phyloP scores from a whole-genome alignment of 2,113 vertebrate genomes.

The Apodemus sylvaticus region DNA sequence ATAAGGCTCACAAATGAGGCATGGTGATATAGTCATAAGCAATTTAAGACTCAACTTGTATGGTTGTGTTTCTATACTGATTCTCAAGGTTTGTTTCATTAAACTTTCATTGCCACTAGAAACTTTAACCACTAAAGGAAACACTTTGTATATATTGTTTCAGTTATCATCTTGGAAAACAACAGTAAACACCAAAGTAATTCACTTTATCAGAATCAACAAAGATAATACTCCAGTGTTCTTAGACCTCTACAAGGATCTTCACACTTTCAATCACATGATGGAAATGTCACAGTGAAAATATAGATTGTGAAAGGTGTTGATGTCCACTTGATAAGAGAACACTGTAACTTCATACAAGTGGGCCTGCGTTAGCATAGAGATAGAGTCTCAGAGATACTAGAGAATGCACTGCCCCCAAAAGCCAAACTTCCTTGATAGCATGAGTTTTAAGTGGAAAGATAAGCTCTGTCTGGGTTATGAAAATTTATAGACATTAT shows the following conservation, averaged over 20 bases:
- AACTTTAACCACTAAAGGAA: conserved; percentile 11
- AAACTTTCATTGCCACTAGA: not conserved
- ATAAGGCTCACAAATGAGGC: not conserved
- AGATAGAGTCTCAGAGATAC: conserved; percentile 21
- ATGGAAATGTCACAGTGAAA: conserved; percentile 52
- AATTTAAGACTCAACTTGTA: not conserved
- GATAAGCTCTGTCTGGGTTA: conserved; percentile 38
- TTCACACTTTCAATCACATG: conserved; percentile 23
- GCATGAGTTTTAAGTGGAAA: conserved; percentile 61
- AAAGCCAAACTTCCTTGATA: conserved; percentile 48
- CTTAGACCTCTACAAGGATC: not conserved
- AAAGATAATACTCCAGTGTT: not conserved
- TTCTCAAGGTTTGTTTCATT: conserved; percentile 51
- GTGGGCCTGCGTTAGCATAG: not conserved
- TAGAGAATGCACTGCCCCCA: not conserved
- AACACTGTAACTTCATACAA: conserved; percentile 21
- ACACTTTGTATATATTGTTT: conserved; percentile 11
- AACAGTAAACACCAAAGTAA: conserved; percentile 33
- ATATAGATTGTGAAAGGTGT: conserved; percentile 1
- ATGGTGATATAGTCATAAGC: not conserved
- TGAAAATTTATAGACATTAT: conserved; percentile 77
- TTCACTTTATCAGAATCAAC: conserved; percentile 43
- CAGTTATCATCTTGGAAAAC: not conserved
- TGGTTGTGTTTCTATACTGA: not conserved
- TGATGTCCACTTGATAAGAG: conserved; percentile 18